Conservation (phyloP, 92 coral and sea anemone genomes). For the Parazoanthus atlanticus region DNA sequence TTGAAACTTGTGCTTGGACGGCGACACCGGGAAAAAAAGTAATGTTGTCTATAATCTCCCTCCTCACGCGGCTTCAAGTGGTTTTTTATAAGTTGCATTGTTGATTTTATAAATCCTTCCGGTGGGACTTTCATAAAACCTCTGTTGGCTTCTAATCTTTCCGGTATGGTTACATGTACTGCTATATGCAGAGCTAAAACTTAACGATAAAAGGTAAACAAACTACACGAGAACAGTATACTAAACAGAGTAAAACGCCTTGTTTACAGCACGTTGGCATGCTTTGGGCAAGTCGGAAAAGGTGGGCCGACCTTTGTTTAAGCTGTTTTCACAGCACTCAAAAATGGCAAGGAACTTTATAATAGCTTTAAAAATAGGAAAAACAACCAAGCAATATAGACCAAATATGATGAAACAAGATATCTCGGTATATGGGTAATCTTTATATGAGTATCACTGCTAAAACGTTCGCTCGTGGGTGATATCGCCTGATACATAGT, state of each 20-base stretch:
- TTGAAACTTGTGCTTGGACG: too few relatives aligned
- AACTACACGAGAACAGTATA: not conserved
- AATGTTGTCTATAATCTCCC: not conserved
- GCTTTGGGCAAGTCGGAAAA: not conserved
- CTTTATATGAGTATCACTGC: not conserved
- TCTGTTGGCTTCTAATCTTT: not conserved
- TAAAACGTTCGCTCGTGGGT: not conserved
- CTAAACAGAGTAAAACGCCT: not conserved
- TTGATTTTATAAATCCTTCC: not conserved
- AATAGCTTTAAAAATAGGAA: not conserved
- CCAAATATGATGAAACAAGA: not conserved
- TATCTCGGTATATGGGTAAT: not conserved
- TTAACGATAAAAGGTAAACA: not conserved
- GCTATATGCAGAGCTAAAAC: not conserved
- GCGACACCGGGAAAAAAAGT: too few relatives aligned
- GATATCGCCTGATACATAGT: not conserved
- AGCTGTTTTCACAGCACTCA: not conserved
- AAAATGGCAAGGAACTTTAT: not conserved
- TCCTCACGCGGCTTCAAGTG: not conserved
- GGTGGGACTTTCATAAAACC: not conserved
- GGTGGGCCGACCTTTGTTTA: not conserved
- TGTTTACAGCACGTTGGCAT: not conserved
- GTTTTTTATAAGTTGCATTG: not conserved
- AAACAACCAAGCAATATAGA: not conserved
- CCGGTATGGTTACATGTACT: not conserved